phyloP scores from a whole-genome alignment of 92 coral and sea anemone genomes.

The Porites evermanni region DNA sequence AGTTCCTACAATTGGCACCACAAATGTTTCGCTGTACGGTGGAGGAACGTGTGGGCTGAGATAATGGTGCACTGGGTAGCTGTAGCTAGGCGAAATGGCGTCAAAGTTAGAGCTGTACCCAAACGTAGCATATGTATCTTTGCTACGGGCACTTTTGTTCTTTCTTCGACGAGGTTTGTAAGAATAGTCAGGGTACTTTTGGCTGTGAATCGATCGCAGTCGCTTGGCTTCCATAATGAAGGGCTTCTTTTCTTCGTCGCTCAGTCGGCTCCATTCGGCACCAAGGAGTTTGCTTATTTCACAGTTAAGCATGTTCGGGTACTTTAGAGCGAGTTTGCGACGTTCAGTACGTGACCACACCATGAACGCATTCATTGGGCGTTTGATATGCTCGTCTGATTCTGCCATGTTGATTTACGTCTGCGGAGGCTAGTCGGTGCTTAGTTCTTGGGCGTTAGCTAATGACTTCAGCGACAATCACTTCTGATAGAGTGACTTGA shows the following conservation, averaged over 20 bases:
- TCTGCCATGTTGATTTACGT: conserved; percentile 59
- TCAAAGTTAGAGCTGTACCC: conserved; percentile 71
- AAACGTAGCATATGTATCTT: conserved; percentile 80
- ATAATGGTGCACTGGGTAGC: conserved; percentile 86
- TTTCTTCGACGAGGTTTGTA: conserved; percentile 90
- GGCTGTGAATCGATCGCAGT: conserved; percentile 89
- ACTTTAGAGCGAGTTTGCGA: conserved; percentile 88
- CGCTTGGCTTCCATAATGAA: conserved; percentile 90
- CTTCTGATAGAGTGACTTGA: background rate
- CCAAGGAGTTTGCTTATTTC: conserved; percentile 94
- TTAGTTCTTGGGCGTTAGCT: conserved; percentile 14
- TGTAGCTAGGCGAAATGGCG: conserved; percentile 65
- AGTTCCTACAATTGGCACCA: conserved; percentile 68
- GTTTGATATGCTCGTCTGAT: conserved; percentile 79
- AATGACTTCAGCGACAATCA: background rate
- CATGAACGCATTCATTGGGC: conserved; percentile 96
- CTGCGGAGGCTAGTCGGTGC: background rate
- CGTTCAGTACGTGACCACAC: conserved; percentile 95
- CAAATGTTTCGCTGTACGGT: conserved; percentile 80
- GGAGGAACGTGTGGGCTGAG: conserved; percentile 85
- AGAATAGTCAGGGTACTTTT: conserved; percentile 91
- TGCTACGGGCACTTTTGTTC: conserved; percentile 71
- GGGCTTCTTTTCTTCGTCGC: conserved; percentile 89
- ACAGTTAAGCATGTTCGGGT: conserved; percentile 95
- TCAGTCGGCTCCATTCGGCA: conserved; percentile 93